Evolutionary conservation across 2,113 vertebrate species (phyloP), one percentile per base, ranked within the genome.

Genomic region (Lophura nycthemera): DNA sequence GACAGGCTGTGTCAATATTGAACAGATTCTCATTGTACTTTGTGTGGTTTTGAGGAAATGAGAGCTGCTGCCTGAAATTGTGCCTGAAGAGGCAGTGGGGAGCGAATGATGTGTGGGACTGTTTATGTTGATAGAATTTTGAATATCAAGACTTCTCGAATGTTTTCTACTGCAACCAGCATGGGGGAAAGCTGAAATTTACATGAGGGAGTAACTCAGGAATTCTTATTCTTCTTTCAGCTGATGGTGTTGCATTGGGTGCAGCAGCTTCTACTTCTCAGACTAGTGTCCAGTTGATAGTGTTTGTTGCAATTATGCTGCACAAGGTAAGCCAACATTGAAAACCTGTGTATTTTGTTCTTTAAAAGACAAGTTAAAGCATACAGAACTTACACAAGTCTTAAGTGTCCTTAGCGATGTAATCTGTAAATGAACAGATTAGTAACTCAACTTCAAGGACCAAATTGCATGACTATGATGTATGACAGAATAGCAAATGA

Each of bases 211-310:
- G 42, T 96, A 95, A 94, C 82, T 18, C 8, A 6, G 83, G 29
- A 45, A 69, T 77, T 72, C 89, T 67, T 30, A 7, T 29, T 88
- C 34, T 20, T 91, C 60, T 97, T 97, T 60, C 95, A 99, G 99
- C 99, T 82, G 99, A 99, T 61, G 99, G 99, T 21, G 99, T 99
- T 88, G 99, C 99, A 11, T 96, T 99, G 43, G 99, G 99, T 90
- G 99, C 99, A n/a, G 99, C 99, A 73, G 99, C 99, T 95, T 99
- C 99, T 27, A 99, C 99, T 52, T 99, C 99, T 85, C 99, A 99
- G 96, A 99, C 99, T 57, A 99, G 98, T 40, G 99, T 99, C 91
- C 99, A 99, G 92, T 98, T 99, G 95, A 99, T 99, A 88, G 99
- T 99, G 25, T 99, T 99, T 89, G 99, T 99, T 90, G 99, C 99